Base-by-base conservation (phyloP, 2,888 invertebrate species). In the Hedya salicella region DNA sequence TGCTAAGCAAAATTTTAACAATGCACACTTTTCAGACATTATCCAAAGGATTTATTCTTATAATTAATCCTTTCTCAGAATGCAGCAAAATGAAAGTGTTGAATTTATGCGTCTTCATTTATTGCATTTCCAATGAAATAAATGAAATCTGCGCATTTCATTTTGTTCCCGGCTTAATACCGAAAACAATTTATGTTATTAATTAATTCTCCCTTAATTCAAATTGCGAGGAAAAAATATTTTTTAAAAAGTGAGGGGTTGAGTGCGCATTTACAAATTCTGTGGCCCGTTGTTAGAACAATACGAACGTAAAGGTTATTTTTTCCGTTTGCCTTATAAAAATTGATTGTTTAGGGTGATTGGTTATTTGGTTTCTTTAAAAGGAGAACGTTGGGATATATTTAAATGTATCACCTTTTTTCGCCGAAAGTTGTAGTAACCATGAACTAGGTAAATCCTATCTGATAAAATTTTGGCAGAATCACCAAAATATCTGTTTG, bases 81-180 rank as follows among this genome's bases (percentile, higher is more conserved):
- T 48, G 59, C 57, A 46, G 48, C 48, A 14, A 25, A 59, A 59
- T 59, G 11, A 59, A 49, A 59, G 36, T 48, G 59, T 39, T 48
- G 19, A 49, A 59, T 59, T 59, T 48, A 59, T 59, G 59, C 59
- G 48, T 49, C 59, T 59, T 39, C 59, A 59, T 59, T 59, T 59
- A 59, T 59, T 59, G 59, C 59, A 59, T 59, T 39, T 36, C 39
- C 48, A 39, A 49, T 59, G 48, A 49, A 59, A 48, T 42, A 57
- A 57, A 56, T 13, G 54, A 54, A 54, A 42, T 21, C 6, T 2
- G n/a, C 13, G 19, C 44, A 46, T 57, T 57, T 57, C 32, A 46
- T 57, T 57, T 46, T 46, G 44, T 14, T 46, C 32, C 32, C 59
- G 19, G 44, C 46, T 49, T 39, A 46, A 57, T 48, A 49, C 48